phyloP scores from a whole-genome alignment of 2,113 vertebrate genomes.

The Numida meleagris region DNA sequence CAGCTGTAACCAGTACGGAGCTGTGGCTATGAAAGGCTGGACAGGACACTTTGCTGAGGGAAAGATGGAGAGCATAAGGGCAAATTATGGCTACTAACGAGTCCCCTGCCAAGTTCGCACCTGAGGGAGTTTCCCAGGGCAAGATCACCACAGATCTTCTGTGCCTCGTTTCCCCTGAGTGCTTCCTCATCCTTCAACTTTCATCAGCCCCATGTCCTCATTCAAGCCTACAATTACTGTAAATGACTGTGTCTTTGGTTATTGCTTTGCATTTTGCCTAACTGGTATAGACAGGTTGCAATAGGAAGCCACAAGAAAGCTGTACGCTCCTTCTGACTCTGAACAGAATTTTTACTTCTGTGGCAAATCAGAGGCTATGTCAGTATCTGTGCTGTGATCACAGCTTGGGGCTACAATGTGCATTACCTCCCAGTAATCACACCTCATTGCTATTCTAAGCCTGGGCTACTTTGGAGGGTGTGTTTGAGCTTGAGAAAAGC shows the following conservation, averaged over 20 bases:
- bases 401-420: background rate
- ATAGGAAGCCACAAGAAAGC: background rate
- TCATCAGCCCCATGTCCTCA: background rate
- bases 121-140: background rate
- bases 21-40: background rate
- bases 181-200: background rate
- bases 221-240: background rate
- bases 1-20: background rate
- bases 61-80: background rate
- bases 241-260: background rate
- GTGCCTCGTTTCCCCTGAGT: background rate
- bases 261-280: background rate
- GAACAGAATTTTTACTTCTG: background rate
- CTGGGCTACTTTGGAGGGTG: background rate
- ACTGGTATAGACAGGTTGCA: background rate
- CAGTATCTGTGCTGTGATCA: background rate
- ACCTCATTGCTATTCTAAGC: background rate
- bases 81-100: background rate
- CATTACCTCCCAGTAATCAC: background rate
- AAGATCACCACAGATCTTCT: background rate
- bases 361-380: background rate
- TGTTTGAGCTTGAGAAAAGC: background rate
- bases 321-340: background rate
- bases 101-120: background rate
- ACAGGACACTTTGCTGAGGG: background rate